These are phyloP conservation scores for Xylota segnis DNA, from an alignment of 2,888 invertebrate species.

Conservation along the genomic window DNA sequence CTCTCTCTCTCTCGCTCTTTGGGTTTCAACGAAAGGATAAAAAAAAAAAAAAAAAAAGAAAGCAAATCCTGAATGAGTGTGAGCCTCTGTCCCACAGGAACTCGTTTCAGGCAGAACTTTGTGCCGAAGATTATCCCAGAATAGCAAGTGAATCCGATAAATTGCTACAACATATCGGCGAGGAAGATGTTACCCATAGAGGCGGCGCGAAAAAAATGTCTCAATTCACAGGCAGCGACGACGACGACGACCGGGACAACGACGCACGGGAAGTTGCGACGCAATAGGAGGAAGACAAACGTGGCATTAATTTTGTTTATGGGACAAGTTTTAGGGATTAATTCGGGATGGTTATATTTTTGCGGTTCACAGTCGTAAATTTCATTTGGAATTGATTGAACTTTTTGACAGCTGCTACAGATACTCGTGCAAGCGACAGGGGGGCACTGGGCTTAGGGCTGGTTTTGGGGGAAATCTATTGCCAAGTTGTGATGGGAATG, in stretches of 20 bases:
- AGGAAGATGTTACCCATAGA: conserved; percentile 57
- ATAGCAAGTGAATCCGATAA: conserved; percentile 75
- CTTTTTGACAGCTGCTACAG: conserved; percentile 57
- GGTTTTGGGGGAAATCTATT: too few relatives aligned
- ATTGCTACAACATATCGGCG: conserved; percentile 68
- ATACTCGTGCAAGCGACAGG: too few relatives aligned
- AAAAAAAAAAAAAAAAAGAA: not conserved
- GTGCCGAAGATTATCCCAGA: conserved; percentile 68
- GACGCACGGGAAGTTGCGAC: conserved; percentile 42
- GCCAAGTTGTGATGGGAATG: too few relatives aligned
- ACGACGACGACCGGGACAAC: not conserved
- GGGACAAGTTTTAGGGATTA: conserved; percentile 75
- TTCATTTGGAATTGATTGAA: conserved; percentile 62
- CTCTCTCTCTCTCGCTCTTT: too few relatives aligned
- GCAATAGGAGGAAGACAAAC: conserved; percentile 73
- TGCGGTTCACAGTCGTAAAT: conserved; percentile 66
- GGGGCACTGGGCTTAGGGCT: too few relatives aligned
- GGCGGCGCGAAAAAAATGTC: conserved; percentile 46
- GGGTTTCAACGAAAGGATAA: not conserved
- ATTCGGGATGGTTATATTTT: conserved; percentile 65
- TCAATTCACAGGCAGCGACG: conserved; percentile 59
- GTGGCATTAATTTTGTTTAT: conserved; percentile 77
- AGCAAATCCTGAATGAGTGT: conserved; percentile 56
- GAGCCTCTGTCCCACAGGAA: not conserved
- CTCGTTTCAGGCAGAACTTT: conserved; percentile 44